Conservation (phyloP, 2,888 invertebrate genomes). For the Trisateles emortualis region DNA sequence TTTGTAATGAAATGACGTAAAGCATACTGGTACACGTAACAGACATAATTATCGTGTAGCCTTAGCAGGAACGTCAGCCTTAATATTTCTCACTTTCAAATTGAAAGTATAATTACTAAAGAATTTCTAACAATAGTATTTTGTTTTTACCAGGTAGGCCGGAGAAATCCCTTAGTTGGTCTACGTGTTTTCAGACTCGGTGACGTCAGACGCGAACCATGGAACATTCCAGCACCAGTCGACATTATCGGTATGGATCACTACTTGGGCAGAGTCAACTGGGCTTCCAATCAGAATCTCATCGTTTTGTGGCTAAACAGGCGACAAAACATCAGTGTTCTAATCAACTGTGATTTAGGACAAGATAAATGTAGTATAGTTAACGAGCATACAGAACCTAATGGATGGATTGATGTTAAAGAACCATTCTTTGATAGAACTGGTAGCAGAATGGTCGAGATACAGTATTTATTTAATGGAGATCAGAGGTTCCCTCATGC, state of each 20-base stretch:
- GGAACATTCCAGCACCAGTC: conserved; percentile 83
- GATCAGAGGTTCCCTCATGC: conserved; percentile 81
- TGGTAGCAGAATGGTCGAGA: conserved; percentile 78
- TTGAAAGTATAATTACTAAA: background rate
- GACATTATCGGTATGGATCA: conserved; percentile 87
- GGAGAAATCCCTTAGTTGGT: conserved; percentile 90
- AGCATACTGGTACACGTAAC: no score
- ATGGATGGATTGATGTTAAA: conserved; percentile 90
- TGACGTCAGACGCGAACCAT: conserved; percentile 61
- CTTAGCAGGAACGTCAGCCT: no score
- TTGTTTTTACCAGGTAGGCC: conserved; percentile 88
- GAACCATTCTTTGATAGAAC: conserved; percentile 83
- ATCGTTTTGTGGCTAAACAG: conserved; percentile 94
- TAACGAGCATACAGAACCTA: conserved; percentile 81
- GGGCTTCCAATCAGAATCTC: conserved; percentile 90
- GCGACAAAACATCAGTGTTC: conserved; percentile 90
- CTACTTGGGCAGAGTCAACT: conserved; percentile 90
- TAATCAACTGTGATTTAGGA: conserved; percentile 86
- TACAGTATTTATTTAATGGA: conserved; percentile 66
- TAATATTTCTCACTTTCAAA: no score
- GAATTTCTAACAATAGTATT: background rate
- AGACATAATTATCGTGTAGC: no score
- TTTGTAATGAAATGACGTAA: no score
- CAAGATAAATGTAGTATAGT: conserved; percentile 74
- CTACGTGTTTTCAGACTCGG: conserved; percentile 88